Conservation (phyloP, 2,113 vertebrate species). For the Hippocampus comes region DNA sequence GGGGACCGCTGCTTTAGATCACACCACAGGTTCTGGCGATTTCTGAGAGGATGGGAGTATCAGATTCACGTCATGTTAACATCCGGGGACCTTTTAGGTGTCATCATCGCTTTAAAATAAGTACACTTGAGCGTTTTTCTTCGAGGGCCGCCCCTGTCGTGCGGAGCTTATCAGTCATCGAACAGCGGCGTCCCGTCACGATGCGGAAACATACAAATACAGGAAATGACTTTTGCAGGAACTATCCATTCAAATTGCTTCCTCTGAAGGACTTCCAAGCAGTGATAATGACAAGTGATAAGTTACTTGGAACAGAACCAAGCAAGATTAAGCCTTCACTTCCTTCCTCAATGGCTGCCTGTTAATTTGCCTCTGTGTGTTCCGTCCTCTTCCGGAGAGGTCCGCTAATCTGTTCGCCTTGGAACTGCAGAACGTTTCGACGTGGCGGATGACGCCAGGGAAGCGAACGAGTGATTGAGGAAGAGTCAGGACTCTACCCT, state of each 20-base stretch:
- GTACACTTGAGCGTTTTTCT: not conserved
- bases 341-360: constrained; percentile 57
- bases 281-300: constrained; percentile 67
- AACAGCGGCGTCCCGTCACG: constrained; percentile 25
- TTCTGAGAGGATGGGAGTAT: too few relatives aligned
- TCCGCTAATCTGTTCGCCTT: constrained; percentile 41
- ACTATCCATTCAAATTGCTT: constrained; percentile 75
- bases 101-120: not conserved
- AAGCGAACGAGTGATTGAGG: not conserved
- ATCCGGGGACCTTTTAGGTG: not conserved
- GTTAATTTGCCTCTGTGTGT: constrained; percentile 44
- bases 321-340: constrained; percentile 63
- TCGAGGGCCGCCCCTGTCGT: not conserved
- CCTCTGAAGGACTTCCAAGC: constrained; percentile 67
- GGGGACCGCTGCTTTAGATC: too few relatives aligned
- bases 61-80: constrained; percentile 19
- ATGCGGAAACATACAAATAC: constrained; percentile 70
- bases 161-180: constrained; percentile 11
- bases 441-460: constrained; percentile 23
- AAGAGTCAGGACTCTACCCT: not conserved
- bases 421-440: constrained; percentile 24
- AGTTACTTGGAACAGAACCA: constrained; percentile 60
- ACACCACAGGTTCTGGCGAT: too few relatives aligned
- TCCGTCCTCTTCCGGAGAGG: constrained; percentile 52
- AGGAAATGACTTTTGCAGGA: constrained; percentile 74